Percentiles rank a stretch among this genome's conserved stretches.
These are phyloP conservation scores for Chondrosia reniformis DNA, from an alignment of 37 sponge, comb jelly and placozoan species.

Conservation along the genomic window DNA sequence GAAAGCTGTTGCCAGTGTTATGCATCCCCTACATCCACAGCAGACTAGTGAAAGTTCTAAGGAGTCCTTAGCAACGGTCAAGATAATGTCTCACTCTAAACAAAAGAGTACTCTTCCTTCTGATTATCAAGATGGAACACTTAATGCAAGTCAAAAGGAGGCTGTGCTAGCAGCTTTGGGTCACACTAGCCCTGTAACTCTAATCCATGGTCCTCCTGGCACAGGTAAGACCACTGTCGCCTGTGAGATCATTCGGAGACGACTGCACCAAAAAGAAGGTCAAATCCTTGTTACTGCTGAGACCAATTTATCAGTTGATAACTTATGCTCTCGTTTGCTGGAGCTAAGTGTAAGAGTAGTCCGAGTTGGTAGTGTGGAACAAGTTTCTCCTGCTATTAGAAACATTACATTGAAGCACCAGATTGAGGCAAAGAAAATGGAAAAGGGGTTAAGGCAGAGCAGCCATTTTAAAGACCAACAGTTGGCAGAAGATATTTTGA, in stretches of 20 bases:
- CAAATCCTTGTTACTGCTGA: conserved; percentile 64
- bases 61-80: no score
- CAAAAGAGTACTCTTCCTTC: no score
- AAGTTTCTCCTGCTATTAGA: conserved; percentile 37
- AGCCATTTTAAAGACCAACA: neutral
- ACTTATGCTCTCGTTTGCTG: conserved; percentile 45
- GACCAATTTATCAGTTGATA: conserved; percentile 75
- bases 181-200: conserved; percentile 38
- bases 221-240: conserved; percentile 78
- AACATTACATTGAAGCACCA: conserved; percentile 45
- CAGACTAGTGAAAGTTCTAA: no score
- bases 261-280: neutral
- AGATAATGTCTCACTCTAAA: no score
- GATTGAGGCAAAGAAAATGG: conserved; percentile 38
- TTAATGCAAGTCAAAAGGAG: conserved; percentile 49
- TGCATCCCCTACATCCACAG: no score
- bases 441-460: conserved; percentile 19
- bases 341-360: conserved; percentile 30
- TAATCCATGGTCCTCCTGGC: conserved; percentile 87
- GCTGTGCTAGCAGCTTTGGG: conserved; percentile 55
- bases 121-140: neutral
- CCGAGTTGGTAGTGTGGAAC: conserved; percentile 42
- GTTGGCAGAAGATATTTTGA: conserved; percentile 31
- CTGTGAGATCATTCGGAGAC: conserved; percentile 42
- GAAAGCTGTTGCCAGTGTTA: no score